These are phyloP conservation scores for Syngnathus floridae DNA, from an alignment of 2,113 vertebrate species.

Conservation along the genomic window DNA sequence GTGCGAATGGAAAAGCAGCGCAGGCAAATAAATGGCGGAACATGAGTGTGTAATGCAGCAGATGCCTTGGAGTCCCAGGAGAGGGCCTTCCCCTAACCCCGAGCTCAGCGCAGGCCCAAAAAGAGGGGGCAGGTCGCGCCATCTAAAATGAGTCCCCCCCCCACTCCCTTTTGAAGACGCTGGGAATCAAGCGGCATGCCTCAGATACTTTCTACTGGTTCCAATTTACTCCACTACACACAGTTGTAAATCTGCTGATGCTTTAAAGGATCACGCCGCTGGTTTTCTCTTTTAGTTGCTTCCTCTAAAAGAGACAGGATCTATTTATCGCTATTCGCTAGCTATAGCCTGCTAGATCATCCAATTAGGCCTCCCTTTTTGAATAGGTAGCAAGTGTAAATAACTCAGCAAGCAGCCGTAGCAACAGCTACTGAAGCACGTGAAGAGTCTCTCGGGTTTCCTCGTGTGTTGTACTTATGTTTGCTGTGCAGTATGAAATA, in stretches of 20 bases:
- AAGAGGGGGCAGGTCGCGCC: slow-evolving; percentile 50
- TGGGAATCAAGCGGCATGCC: slow-evolving; percentile 64
- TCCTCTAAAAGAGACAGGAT: neutral
- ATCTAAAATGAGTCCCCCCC: slow-evolving; percentile 33
- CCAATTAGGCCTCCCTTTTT: neutral
- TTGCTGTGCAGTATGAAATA: no score
- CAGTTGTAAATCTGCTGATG: slow-evolving; percentile 11
- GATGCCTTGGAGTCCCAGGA: slow-evolving; percentile 73
- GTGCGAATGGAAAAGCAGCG: slow-evolving; percentile 62
- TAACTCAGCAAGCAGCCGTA: no score
- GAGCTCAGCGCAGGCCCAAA: slow-evolving; percentile 17
- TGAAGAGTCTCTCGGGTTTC: no score
- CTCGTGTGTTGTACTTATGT: no score
- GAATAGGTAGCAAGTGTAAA: no score
- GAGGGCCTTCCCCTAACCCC: slow-evolving; percentile 63
- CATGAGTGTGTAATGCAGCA: slow-evolving; percentile 64
- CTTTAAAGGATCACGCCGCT: neutral
- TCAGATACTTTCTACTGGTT: slow-evolving; percentile 56
- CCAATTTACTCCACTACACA: slow-evolving; percentile 26
- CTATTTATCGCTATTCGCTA: neutral
- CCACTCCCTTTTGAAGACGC: slow-evolving; percentile 63
- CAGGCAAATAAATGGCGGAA: slow-evolving; percentile 69
- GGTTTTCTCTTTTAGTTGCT: neutral
- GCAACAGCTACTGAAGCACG: no score
- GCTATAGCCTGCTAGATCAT: neutral